Percentiles rank a stretch among this genome's conserved stretches.
Conservation (phyloP, 2,888 invertebrate species). For the Branchipolynoe longqiensis region DNA sequence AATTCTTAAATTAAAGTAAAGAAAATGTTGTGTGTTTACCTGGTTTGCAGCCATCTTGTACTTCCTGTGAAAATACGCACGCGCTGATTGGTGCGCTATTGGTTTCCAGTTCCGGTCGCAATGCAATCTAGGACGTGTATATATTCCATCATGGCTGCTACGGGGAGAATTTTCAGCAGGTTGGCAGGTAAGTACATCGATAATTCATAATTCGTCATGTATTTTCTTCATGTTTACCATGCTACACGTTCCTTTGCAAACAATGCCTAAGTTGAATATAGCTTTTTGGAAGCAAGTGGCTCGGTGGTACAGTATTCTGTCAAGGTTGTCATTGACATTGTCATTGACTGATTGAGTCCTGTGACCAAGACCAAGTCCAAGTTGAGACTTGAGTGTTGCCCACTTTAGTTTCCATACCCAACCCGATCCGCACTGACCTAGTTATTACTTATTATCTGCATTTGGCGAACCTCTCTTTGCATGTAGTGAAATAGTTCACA, state of each 20-base stretch:
- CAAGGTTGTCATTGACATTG: conserved; percentile 57
- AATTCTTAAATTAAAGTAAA: conserved; percentile 4
- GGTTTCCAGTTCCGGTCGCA: conserved; percentile 48
- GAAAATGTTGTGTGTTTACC: conserved; percentile 51
- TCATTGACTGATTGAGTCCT: conserved; percentile 43
- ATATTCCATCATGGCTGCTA: conserved; percentile 58
- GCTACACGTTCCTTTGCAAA: background rate
- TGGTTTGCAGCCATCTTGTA: conserved; percentile 53
- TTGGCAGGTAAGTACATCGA: conserved; percentile 51
- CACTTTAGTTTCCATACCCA: too few relatives aligned
- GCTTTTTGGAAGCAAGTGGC: background rate
- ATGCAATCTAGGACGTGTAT: conserved; percentile 50
- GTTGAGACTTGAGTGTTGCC: too few relatives aligned
- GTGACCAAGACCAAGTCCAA: too few relatives aligned
- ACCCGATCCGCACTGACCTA: too few relatives aligned
- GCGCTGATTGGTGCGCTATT: conserved; percentile 13
- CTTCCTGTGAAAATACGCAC: conserved; percentile 25
- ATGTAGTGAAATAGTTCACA: too few relatives aligned
- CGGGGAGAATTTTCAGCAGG: conserved; percentile 55
- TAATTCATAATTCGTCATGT: conserved; percentile 23
- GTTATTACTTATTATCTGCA: too few relatives aligned
- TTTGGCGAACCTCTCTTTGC: too few relatives aligned
- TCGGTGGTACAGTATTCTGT: background rate
- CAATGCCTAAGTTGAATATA: background rate
- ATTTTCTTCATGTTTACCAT: background rate